A percentile compares a stretch with the other conserved stretches of the same genome.
Evolutionary conservation across 1,140 invertebrate species (phyloP).

Genomic region (Danaus plexippus): DNA sequence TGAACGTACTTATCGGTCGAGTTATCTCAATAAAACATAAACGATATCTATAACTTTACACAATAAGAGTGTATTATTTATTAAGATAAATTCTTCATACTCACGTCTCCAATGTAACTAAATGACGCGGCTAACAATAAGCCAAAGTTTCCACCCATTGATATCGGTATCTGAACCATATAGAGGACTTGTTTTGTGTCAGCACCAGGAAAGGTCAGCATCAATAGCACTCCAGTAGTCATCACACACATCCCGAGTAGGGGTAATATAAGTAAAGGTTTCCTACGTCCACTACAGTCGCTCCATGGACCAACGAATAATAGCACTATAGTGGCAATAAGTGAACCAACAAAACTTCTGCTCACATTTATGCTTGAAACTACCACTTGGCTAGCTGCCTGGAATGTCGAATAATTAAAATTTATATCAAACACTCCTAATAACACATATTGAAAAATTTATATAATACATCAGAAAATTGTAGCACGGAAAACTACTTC

Average conservation of each 20-base stretch:
- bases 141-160: constrained; percentile 63
- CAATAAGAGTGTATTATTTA: not conserved
- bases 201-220: constrained; percentile 57
- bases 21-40: too few relatives aligned
- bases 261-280: constrained; percentile 61
- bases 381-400: constrained; percentile 59
- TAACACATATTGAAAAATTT: too few relatives aligned
- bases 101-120: constrained; percentile 64
- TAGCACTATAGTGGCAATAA: constrained; percentile 52
- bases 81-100: constrained; percentile 20
- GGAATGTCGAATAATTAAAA: constrained; percentile 27
- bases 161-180: constrained; percentile 58
- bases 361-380: constrained; percentile 56
- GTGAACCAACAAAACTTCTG: constrained; percentile 55
- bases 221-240: constrained; percentile 47
- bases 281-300: constrained; percentile 64
- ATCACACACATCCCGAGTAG: constrained; percentile 59
- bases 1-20: too few relatives aligned
- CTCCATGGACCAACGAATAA: constrained; percentile 67
- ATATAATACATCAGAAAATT: too few relatives aligned
- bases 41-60: too few relatives aligned
- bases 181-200: constrained; percentile 54
- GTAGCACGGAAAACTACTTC: too few relatives aligned
- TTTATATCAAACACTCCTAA: too few relatives aligned
- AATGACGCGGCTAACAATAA: constrained; percentile 55